phyloP scores from a whole-genome alignment of 2,113 vertebrate species.

The Chlamydotis undulata region DNA sequence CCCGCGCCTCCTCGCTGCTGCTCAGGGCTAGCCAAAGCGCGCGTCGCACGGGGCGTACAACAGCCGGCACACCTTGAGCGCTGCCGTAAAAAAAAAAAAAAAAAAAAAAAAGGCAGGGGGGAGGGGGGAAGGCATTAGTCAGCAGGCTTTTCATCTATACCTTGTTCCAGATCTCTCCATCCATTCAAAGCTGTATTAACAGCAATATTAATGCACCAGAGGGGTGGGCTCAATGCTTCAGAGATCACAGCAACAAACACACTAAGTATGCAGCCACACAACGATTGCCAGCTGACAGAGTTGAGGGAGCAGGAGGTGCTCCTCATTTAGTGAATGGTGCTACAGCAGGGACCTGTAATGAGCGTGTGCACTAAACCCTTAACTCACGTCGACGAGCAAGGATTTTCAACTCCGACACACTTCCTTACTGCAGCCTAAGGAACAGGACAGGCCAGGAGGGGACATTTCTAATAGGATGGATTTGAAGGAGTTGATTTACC shows the following conservation, averaged over 20 bases:
- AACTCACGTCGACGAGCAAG: neutral
- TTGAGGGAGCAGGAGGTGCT: neutral
- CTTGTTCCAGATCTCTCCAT: neutral
- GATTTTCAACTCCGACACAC: neutral
- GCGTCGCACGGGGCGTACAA: accelerated
- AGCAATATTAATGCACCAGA: neutral
- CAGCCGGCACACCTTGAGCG: accelerated
- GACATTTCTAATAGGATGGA: neutral
- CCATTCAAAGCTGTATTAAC: accelerated
- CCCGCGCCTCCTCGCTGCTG: neutral
- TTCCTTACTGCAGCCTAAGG: neutral
- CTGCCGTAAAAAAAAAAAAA: neutral
- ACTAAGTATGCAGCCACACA: neutral
- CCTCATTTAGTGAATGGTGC: neutral
- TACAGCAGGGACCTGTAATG: neutral
- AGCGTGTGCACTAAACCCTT: neutral
- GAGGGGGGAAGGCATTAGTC: neutral
- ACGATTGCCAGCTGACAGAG: neutral
- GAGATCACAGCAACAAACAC: neutral
- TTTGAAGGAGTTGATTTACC: neutral
- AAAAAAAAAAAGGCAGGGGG: neutral
- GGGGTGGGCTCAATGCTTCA: neutral
- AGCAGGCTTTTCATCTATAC: neutral
- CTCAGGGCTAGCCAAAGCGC: neutral
- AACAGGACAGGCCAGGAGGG: neutral